Evolutionary conservation across 2,888 invertebrate genomes (phyloP), one percentile per base, ranked within the genome.

Genomic region (Rhagophthalmus giganteus): DNA sequence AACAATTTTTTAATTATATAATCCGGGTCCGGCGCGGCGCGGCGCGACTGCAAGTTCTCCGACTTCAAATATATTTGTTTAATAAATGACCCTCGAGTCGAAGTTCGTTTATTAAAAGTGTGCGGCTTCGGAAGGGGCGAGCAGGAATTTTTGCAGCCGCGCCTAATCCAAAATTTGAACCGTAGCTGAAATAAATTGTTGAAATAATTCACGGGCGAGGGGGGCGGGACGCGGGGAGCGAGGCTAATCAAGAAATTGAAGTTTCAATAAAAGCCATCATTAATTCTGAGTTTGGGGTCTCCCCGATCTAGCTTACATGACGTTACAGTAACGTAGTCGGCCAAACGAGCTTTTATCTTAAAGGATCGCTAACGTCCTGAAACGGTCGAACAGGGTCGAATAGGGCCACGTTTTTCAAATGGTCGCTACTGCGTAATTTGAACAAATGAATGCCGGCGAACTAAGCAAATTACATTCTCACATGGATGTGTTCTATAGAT

Each of bases 251-350:
- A 81, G 81, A 82, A 82, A 82, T 81, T 81, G 81, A 80, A 79
- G 79, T 80, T 81, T 79, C 82, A 82, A 83, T 83, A 82, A 82
- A 81, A 81, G 79, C 81, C 78, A 82, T 82, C 83, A 83, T 83
- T 82, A 83, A 83, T 83, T 82, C 81, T 78, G 71, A 73, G 71
- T 75, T 76, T 73, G 72, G 73, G 70, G 70, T 65, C 65, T 57
- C 48, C 55, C 53, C 62, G 57, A 60, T 55, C 61, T 59, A 54
- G 61, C 63, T 65, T 67, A 68, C 66, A 68, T 66, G 67, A 66
- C 67, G 65, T 61, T 66, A 63, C 62, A 60, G 61, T 60, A 58
- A 46, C 55, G 56, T 63, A 65, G 56, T 56, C 54, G 60, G 25
- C 61, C 68, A 61, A 44, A 32, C 24, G 31, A 45, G 11, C 12